Evolutionary conservation across 2,113 vertebrate species (phyloP), one percentile per base, ranked within the genome.

Genomic region (Plectropomus leopardus): DNA sequence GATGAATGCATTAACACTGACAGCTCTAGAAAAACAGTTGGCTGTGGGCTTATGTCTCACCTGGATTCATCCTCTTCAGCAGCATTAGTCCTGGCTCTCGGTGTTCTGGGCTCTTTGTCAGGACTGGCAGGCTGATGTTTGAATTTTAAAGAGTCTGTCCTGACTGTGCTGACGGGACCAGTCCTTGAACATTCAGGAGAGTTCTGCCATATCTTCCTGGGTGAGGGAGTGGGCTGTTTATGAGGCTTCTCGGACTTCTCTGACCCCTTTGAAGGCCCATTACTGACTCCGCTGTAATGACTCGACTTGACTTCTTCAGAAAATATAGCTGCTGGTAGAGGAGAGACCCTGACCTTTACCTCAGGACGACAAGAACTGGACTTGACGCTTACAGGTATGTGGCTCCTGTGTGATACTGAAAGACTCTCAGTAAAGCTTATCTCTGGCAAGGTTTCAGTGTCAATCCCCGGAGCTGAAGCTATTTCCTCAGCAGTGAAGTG

Each of bases 371-470:
- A 54, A 58, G 60, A 67, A 54, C 83, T 87, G 45, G 77, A 65
- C 30, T 4, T 48, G 0, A 45, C 51, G 45, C 68, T 86, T 9
- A 40, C 36, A 7, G 36, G 36, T 13, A 54, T 53, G 73, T 61
- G 0, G 5, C 51, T 76, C 60, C 83, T 63, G 51, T n/a, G 5
- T 19, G 84, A 76, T 7, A 86, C 89, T 26, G 76, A 48, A 21
- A 66, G 21, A 58, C 87, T 89, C 48, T 94, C 92, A 6, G 71
- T 16, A 64, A 81, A 85, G 26, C 63, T 84, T 2, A 85, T 72
- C 26, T 94, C 76, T 16, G 94, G 90, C n/a, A 93, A 57, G 0
- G 80, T 89, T 87, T 96, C 90, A 0, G 71, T 87, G 1, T 90
- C 89, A 4, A 88, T 89, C 32, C 83, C 40, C 1, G 78, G 60